A percentile compares a stretch with the other conserved stretches of the same genome.
Evolutionary conservation across 1,140 invertebrate species (phyloP).

Genomic region (Popillia japonica): DNA sequence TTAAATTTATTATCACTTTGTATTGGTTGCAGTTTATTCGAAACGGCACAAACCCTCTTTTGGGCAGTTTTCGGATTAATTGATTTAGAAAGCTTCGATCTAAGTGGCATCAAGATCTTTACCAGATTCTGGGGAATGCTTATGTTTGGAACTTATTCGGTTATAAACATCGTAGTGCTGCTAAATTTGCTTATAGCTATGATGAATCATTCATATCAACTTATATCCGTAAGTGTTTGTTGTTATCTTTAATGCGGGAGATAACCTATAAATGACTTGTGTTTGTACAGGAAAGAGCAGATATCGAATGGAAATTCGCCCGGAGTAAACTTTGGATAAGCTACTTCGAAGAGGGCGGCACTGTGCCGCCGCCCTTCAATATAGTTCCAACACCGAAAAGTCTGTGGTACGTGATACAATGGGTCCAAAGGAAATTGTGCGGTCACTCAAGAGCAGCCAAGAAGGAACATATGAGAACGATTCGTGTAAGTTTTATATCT

Average conservation of each 20-base stretch:
- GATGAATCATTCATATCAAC: conserved; percentile 99
- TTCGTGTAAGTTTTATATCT: conserved; percentile 73
- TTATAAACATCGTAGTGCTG: conserved; percentile 96
- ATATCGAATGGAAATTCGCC: conserved; percentile 99
- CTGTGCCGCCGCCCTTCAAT: conserved; percentile 96
- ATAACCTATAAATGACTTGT: neutral
- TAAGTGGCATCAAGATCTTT: conserved; percentile 92
- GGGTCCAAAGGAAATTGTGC: conserved; percentile 85
- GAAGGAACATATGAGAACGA: conserved; percentile 91
- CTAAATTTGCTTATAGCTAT: conserved; percentile 97
- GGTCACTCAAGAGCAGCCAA: conserved; percentile 84
- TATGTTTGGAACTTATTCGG: conserved; percentile 96
- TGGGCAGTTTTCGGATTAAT: conserved; percentile 97
- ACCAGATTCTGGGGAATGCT: conserved; percentile 95
- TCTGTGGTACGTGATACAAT: conserved; percentile 83
- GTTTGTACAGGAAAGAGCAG: conserved; percentile 85
- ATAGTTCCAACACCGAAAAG: conserved; percentile 95
- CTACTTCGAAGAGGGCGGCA: conserved; percentile 98
- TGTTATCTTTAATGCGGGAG: neutral
- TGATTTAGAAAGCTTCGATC: conserved; percentile 93
- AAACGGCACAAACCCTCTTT: conserved; percentile 95
- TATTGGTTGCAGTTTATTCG: conserved; percentile 81
- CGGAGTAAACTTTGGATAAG: conserved; percentile 97
- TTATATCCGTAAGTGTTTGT: conserved; percentile 85
- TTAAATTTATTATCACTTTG: no score